phyloP scores from a whole-genome alignment of 2,888 invertebrate genomes.

The Oscheius myriophilus region DNA sequence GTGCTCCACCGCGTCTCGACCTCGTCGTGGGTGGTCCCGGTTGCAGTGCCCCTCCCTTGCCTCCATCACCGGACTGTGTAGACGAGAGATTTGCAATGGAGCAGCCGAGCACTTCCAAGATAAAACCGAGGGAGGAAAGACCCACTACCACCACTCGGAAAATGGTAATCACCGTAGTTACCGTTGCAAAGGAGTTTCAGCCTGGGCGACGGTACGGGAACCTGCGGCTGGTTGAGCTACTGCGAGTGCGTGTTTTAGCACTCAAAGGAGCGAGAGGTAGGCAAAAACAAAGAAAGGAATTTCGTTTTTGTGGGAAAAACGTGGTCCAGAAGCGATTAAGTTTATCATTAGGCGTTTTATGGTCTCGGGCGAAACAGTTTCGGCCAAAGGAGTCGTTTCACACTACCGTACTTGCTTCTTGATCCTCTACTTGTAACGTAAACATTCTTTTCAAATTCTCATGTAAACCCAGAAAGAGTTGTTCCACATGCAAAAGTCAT shows the following conservation, averaged over 20 bases:
- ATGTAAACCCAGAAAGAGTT: background rate
- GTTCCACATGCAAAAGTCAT: no score
- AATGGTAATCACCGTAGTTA: background rate
- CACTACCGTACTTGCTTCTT: no score
- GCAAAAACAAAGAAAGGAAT: no score
- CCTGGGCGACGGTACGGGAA: slow-evolving; percentile 25
- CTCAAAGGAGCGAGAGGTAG: slow-evolving; percentile 17
- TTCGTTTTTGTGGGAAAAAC: no score
- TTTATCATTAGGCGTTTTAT: no score
- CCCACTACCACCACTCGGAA: no score
- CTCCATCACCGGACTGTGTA: slow-evolving; percentile 23
- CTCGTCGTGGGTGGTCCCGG: slow-evolving; percentile 32
- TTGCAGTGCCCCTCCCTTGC: slow-evolving; percentile 11
- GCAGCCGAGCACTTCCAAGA: no score
- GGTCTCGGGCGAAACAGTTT: slow-evolving; percentile 13
- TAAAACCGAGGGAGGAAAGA: no score
- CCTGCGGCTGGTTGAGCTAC: slow-evolving; percentile 22
- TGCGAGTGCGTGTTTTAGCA: slow-evolving; percentile 4
- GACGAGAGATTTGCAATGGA: background rate
- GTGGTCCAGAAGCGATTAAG: no score
- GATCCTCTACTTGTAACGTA: background rate
- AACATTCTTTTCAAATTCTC: background rate
- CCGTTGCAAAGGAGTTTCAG: slow-evolving; percentile 1
- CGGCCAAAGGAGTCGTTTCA: slow-evolving; percentile 12
- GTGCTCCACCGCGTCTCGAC: slow-evolving; percentile 23